A percentile compares a stretch with the other conserved stretches of the same genome.
phyloP scores from a whole-genome alignment of 1,140 invertebrate genomes.

The Lucilia cuprina region DNA sequence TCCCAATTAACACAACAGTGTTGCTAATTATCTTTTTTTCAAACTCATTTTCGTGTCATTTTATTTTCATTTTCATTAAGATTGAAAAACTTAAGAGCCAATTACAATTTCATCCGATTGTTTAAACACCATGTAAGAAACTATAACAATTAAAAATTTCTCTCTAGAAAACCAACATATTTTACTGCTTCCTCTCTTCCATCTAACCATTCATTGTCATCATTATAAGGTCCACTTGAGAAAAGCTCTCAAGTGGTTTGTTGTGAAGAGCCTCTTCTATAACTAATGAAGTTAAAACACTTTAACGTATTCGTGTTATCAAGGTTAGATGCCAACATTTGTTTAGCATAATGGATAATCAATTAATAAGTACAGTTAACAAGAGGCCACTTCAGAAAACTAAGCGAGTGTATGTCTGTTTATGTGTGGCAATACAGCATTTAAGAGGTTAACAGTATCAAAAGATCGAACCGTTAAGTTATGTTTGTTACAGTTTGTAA shows the following conservation, averaged over 20 bases:
- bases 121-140: neutral
- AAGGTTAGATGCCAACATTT: conserved; percentile 22
- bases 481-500: neutral
- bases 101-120: neutral
- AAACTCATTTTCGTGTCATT: no score
- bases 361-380: conserved; percentile 23
- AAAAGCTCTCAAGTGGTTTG: conserved; percentile 21
- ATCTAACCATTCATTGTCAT: no score
- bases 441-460: neutral
- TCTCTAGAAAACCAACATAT: neutral
- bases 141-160: neutral
- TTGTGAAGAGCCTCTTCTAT: neutral
- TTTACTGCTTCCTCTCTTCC: neutral
- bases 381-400: conserved; percentile 19
- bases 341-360: conserved; percentile 29
- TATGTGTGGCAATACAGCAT: neutral
- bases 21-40: no score
- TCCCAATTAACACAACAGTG: no score
- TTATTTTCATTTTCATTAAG: no score
- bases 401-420: neutral
- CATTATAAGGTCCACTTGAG: neutral
- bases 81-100: neutral
- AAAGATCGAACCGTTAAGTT: neutral
- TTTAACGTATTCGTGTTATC: neutral
- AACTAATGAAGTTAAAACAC: conserved; percentile 25